phyloP scores from a whole-genome alignment of 2,113 vertebrate genomes.

The Pimephales promelas region DNA sequence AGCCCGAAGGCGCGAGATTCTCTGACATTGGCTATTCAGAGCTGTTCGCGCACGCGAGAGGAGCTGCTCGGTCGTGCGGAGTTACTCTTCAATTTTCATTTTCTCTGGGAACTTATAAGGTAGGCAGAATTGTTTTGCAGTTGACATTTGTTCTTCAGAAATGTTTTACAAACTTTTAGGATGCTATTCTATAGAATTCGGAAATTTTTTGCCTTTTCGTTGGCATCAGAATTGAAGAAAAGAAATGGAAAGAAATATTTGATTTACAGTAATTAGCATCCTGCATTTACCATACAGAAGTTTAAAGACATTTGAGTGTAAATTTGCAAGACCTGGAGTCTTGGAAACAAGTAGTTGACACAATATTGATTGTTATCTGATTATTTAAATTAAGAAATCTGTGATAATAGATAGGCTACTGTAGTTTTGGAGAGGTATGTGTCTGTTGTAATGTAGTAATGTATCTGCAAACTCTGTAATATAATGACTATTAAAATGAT shows the following conservation, averaged over 20 bases:
- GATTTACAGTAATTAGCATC: not conserved
- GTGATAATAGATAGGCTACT: not conserved
- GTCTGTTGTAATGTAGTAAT: not conserved
- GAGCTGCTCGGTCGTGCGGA: not conserved
- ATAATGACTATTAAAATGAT: not conserved
- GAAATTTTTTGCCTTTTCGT: not conserved
- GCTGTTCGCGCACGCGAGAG: not conserved
- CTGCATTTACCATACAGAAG: not conserved
- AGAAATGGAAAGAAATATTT: not conserved
- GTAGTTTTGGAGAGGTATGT: not conserved
- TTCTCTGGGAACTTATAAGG: conserved; percentile 9
- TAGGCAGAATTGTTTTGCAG: not conserved
- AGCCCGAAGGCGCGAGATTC: conserved; percentile 4
- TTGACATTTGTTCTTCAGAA: not conserved
- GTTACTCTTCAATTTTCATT: not conserved
- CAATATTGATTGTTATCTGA: not conserved
- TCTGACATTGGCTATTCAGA: not conserved
- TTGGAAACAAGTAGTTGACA: not conserved
- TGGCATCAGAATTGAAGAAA: not conserved
- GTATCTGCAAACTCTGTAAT: not conserved
- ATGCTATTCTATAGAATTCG: not conserved
- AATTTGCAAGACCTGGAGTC: not conserved
- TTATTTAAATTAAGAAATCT: not conserved
- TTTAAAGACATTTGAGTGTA: not conserved
- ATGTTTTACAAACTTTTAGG: conserved; percentile 2